A percentile compares a stretch with the other conserved stretches of the same genome.
These are phyloP conservation scores for Oscheius onirici DNA, from an alignment of 2,888 invertebrate genomes.

Conservation along the genomic window DNA sequence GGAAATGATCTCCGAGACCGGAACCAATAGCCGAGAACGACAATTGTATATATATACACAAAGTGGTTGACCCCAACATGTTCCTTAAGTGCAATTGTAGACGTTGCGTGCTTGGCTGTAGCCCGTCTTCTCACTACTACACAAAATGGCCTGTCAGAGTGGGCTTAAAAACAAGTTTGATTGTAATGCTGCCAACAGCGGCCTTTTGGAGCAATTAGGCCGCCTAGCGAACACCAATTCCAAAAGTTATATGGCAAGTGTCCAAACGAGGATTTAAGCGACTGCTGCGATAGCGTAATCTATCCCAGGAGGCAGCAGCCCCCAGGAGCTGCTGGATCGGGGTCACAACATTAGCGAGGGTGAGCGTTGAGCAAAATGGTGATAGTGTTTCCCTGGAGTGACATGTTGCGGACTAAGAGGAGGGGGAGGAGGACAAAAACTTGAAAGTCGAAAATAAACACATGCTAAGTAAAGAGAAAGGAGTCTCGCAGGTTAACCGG, in stretches of 20 bases:
- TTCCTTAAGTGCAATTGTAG: constrained; percentile 27
- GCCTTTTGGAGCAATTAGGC: constrained; percentile 12
- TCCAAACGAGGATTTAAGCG: constrained; percentile 32
- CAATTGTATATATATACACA: constrained; percentile 10
- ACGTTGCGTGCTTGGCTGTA: constrained; percentile 14
- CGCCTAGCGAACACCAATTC: constrained; percentile 1
- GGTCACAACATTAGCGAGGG: constrained; percentile 24
- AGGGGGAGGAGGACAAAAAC: neutral
- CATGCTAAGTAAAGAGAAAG: neutral
- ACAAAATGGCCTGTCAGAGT: too few relatives aligned
- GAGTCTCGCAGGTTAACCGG: neutral
- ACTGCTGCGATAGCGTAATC: constrained; percentile 31
- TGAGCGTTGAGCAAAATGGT: neutral
- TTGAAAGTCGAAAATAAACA: neutral
- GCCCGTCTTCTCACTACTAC: neutral
- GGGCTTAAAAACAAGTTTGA: too few relatives aligned
- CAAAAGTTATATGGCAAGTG: constrained; percentile 26
- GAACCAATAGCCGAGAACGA: neutral
- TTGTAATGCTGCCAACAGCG: too few relatives aligned
- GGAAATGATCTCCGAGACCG: constrained; percentile 19
- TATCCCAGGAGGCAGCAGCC: constrained; percentile 17
- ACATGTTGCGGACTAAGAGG: neutral
- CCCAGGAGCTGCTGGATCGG: constrained; percentile 3
- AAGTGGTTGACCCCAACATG: neutral
- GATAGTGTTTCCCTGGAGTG: neutral